Evolutionary conservation across 2,113 vertebrate species (phyloP), one percentile per base, ranked within the genome.

Genomic region (Pangasianodon gigas): DNA sequence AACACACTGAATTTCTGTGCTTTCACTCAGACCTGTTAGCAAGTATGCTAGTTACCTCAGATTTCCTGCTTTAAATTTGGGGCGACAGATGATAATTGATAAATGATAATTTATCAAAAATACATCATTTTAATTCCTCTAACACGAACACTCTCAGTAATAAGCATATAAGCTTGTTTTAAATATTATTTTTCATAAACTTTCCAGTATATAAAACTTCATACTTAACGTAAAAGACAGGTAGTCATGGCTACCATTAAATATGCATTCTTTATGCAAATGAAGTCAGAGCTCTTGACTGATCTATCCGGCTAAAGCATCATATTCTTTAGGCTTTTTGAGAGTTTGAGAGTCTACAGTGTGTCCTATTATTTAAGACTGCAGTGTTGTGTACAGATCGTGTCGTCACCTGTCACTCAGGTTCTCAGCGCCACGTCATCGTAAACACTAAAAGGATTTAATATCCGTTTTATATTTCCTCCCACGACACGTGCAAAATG

Each of bases 351-450:
- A 29, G 52, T 65, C 18, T 4, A n/a, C 3, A 19, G 19, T 81
- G 51, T 48, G 6, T 37, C 37, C 48, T 74, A n/a, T 7, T 3
- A 6, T 6, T 80, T 14, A 29, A 48, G 21, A 9, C 75, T 6
- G 5, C 19, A 46, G 19, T 79, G 44, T 29, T 48, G 21, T 75
- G 46, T 51, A 24, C 48, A 19, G 58, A 52, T 0, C 37, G 51
- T 62, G 51, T 74, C 67, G 19, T 87, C 7, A 85, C 74, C 21
- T 75, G 54, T 89, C 87, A 86, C 79, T 84, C 41, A 44, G 54
- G 51, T 52, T 41, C 29, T 79, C 52, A 82, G 75, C 83, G 92
- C 90, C 92, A 92, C 92, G 90, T 92, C 92, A 91, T 88, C 92
- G 2, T 54, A 62, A 85, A 52, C 29, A 26, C 10, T 67, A 41